A percentile compares a stretch with the other conserved stretches of the same genome.
Evolutionary conservation across 1,140 invertebrate genomes (phyloP).

Genomic region (Oncopeltus fasciatus): DNA sequence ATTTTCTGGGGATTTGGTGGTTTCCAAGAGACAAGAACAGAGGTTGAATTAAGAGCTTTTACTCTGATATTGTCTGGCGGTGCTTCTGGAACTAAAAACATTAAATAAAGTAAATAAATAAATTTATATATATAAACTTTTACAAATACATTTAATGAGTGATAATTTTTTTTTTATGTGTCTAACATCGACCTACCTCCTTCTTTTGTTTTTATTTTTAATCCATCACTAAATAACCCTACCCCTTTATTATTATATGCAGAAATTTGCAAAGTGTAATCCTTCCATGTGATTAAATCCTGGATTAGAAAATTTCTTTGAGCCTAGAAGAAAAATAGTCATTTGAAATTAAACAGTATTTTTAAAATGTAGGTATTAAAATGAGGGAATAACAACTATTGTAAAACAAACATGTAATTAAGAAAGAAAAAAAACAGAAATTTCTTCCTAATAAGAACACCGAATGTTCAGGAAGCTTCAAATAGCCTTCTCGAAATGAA

Average conservation of each 20-base stretch:
- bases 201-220: slow-evolving; percentile 88
- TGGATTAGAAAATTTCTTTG: slow-evolving; percentile 85
- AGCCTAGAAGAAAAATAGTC: slow-evolving; percentile 35
- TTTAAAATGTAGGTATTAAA: too few relatives aligned
- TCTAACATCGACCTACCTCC: too few relatives aligned
- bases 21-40: slow-evolving; percentile 67
- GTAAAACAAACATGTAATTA: not conserved
- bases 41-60: slow-evolving; percentile 75
- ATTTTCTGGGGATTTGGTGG: slow-evolving; percentile 93
- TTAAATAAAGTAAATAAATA: slow-evolving; percentile 2
- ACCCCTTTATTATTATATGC: slow-evolving; percentile 95
- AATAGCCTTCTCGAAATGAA: too few relatives aligned
- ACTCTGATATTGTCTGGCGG: slow-evolving; percentile 70
- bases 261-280: slow-evolving; percentile 93
- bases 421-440: not conserved
- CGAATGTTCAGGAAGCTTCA: too few relatives aligned
- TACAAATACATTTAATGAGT: not conserved
- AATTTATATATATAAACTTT: not conserved
- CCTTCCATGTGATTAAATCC: slow-evolving; percentile 93
- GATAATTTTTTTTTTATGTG: not conserved
- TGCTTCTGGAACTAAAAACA: slow-evolving; percentile 60
- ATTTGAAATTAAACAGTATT: too few relatives aligned
- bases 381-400: not conserved
- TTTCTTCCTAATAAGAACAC: too few relatives aligned
- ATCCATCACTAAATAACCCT: slow-evolving; percentile 78